Base-by-base conservation (phyloP, 2,888 invertebrate genomes). In the Oegoconia quadripuncta region DNA sequence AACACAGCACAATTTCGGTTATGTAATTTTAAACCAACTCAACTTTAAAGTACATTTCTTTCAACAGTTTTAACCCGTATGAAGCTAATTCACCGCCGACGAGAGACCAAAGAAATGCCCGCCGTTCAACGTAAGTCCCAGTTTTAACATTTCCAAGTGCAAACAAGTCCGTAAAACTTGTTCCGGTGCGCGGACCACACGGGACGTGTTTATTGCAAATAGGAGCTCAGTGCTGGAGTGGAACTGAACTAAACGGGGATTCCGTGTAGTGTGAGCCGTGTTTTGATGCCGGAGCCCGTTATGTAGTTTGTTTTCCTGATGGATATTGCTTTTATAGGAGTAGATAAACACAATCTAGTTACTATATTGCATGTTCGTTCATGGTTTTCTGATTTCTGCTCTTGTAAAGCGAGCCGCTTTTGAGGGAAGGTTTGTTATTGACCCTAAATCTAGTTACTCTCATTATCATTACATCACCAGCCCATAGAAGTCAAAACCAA, bases 121-220 rank as follows among this genome's bases (percentile, higher is more conserved):
- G 51, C 56, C 56, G 60, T 67, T 70, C 67, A 64, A 62, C 53
- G 56, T 54, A 60, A 69, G 64, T 62, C 63, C 49, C 59, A 72
- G 68, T 73, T 74, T 72, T 64, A 74, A 69, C 71, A 69, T 74
- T 68, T 62, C 59, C 59, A 61, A 73, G 74, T 67, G 74, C 66
- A 72, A 75, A 77, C 71, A 73, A 75, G 68, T 70, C 67, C 46
- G 61, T 52, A 62, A 61, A 73, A 77, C 63, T 78, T 68, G 67
- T 64, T 66, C 68, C 47, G 12, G 13, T 26, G 26, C 47, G 65
- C 56, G 62, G 62, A 66, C 66, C 68, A 59, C 71, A 63, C 59
- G 71, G 68, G 71, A 66, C 67, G 71, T 74, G 74, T 80, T 81
- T 78, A 79, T 73, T 78, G 73, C 73, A 72, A 79, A 77, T 73